phyloP scores from a whole-genome alignment of 2,113 vertebrate species.

The Eurypyga helias region DNA sequence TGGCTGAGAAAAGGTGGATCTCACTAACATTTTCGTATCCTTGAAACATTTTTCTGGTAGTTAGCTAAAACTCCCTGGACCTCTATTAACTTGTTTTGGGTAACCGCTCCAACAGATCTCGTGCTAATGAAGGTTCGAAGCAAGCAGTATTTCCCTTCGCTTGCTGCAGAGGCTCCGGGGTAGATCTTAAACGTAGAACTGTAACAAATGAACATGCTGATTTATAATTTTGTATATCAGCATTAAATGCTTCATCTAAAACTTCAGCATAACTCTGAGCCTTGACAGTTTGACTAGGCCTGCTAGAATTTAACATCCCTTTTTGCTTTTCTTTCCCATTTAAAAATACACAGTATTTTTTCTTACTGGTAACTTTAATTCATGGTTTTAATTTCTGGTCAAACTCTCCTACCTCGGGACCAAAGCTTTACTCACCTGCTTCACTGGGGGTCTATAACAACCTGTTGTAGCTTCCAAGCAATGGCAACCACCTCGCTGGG shows the following conservation, averaged over 20 bases:
- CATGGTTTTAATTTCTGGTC: background rate
- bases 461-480: background rate
- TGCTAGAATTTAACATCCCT: background rate
- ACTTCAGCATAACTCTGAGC: background rate
- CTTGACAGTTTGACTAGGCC: background rate
- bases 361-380: background rate
- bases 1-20: background rate
- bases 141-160: background rate
- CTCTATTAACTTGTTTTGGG: background rate
- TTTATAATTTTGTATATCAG: background rate
- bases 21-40: background rate
- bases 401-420: background rate
- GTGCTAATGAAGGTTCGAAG: background rate
- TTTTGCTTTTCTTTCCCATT: background rate
- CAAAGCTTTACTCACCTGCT: background rate
- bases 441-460: background rate
- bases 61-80: background rate
- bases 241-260: background rate
- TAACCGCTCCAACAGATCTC: background rate
- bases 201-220: background rate
- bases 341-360: background rate
- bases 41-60: background rate
- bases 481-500: background rate
- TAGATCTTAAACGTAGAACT: background rate
- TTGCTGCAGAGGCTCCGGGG: background rate